Conservation (phyloP, 92 coral and sea anemone genomes). For the Parazoanthus darwini region DNA sequence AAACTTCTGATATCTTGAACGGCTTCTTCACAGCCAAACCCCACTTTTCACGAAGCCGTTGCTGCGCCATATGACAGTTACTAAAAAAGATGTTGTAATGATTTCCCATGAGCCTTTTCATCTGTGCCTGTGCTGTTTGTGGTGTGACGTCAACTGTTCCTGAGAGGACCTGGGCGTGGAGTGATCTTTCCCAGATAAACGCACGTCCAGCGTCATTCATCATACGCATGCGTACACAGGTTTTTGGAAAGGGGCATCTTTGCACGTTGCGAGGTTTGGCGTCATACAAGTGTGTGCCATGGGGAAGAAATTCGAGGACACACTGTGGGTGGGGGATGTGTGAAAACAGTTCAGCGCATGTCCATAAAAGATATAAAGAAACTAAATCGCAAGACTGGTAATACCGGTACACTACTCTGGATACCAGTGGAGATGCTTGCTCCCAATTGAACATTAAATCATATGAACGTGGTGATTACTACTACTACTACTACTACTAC, state of each 20-base stretch:
- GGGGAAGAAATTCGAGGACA: background rate
- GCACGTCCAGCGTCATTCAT: background rate
- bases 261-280: background rate
- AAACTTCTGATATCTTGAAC: background rate
- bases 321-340: background rate
- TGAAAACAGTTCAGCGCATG: background rate
- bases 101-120: background rate
- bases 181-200: conserved; percentile 15
- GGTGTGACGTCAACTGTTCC: conserved; percentile 4
- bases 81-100: conserved; percentile 1
- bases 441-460: no score
- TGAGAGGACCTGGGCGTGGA: background rate
- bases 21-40: conserved; percentile 11
- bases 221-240: background rate
- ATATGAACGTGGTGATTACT: no score
- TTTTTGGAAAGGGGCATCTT: conserved; percentile 3
- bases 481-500: no score
- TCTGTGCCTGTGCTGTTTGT: background rate
- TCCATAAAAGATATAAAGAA: no score
- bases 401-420: no score
- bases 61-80: conserved; percentile 20
- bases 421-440: no score
- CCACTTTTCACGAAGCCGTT: conserved; percentile 19
- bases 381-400: background rate
- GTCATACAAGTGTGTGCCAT: conserved; percentile 12